These are phyloP conservation scores for Enchytraeus crypticus DNA, from an alignment of 2,888 invertebrate genomes.

Conservation along the genomic window DNA sequence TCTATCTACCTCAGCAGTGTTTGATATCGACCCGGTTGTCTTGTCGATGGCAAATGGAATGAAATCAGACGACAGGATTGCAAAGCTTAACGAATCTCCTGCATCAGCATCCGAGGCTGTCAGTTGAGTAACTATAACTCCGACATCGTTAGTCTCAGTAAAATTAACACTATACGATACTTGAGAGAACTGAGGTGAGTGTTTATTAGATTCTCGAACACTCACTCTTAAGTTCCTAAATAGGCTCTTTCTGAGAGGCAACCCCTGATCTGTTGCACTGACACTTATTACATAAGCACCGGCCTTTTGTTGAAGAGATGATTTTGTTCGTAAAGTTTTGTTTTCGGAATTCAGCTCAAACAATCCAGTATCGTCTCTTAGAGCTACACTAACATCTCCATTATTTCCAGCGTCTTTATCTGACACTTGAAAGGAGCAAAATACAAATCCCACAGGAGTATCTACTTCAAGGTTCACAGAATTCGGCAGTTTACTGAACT, in stretches of 20 bases:
- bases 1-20: neutral
- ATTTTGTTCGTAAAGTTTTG: neutral
- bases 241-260: neutral
- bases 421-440: neutral
- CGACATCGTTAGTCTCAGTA: neutral
- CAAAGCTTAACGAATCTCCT: neutral
- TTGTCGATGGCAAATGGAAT: slow-evolving; percentile 9
- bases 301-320: neutral
- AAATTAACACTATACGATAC: slow-evolving; percentile 1
- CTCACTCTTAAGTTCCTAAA: slow-evolving; percentile 1
- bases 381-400: neutral
- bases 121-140: neutral
- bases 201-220: slow-evolving; percentile 1
- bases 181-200: slow-evolving; percentile 5
- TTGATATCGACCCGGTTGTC: slow-evolving; percentile 1
- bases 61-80: neutral
- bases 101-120: slow-evolving; percentile 1
- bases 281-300: slow-evolving; percentile 3
- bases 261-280: slow-evolving; percentile 7
- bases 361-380: neutral
- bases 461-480: slow-evolving; percentile 1
- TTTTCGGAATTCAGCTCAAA: neutral
- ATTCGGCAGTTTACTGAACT: neutral
- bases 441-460: slow-evolving; percentile 1
- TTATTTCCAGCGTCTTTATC: slow-evolving; percentile 10